Percentiles rank a stretch among this genome's conserved stretches.
These are phyloP conservation scores for Phaonia tiefii DNA, from an alignment of 2,888 invertebrate genomes.

Conservation along the genomic window DNA sequence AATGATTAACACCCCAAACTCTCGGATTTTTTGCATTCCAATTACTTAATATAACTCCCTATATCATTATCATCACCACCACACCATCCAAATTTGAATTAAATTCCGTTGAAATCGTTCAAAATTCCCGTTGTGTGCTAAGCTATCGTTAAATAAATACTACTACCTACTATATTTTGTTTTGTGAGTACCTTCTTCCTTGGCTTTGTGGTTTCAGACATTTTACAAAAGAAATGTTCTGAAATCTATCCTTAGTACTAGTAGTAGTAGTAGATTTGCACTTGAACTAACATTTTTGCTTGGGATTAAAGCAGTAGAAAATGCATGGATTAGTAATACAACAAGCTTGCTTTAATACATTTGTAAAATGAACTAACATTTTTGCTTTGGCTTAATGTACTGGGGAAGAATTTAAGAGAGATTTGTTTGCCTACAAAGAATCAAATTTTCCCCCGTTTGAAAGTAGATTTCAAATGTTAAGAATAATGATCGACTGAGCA, in stretches of 20 bases:
- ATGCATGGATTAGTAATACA: too few species aligned
- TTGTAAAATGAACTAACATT: slow-evolving; percentile 54
- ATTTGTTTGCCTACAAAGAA: too few species aligned
- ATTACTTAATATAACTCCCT: slow-evolving; percentile 7
- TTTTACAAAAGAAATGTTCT: background rate
- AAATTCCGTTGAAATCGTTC: background rate
- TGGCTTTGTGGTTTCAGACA: slow-evolving; percentile 43
- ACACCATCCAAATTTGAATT: background rate
- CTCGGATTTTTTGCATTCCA: slow-evolving; percentile 3
- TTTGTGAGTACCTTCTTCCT: slow-evolving; percentile 63
- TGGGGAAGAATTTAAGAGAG: background rate
- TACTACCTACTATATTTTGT: background rate
- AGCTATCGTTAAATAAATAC: slow-evolving; percentile 40
- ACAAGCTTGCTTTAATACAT: too few species aligned
- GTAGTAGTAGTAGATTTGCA: too few species aligned
- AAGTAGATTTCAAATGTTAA: too few species aligned
- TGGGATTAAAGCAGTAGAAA: too few species aligned
- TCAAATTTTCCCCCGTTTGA: too few species aligned
- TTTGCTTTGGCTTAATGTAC: background rate
- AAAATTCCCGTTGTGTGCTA: slow-evolving; percentile 33
- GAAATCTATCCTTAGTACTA: background rate
- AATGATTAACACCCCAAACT: background rate
- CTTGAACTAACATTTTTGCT: slow-evolving; percentile 44
- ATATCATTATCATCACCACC: slow-evolving; percentile 16
- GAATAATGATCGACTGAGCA: too few species aligned